Evolutionary conservation across 2,113 vertebrate species (phyloP), one percentile per base, ranked within the genome.

Genomic region (Leucoraja erinaceus): DNA sequence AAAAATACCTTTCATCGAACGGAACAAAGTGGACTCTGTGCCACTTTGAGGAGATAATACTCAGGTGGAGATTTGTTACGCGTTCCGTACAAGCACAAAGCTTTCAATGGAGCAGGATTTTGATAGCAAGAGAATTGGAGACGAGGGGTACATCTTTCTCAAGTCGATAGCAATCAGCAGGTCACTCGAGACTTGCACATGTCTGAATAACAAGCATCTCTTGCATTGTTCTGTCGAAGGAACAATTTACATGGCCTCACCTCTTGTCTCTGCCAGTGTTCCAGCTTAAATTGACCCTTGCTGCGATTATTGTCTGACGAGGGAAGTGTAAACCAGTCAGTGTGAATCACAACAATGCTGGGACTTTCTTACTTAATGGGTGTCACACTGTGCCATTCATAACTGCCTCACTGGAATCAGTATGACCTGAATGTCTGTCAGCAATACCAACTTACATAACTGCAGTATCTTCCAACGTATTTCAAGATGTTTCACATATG

Each of bases 11-110:
- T 84, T 59, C 83, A 88, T 66, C 83, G 7, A 63, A 63, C 31
- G 59, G 83, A 84, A 88, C 83, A 88, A 88, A 63, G 83, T 61
- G 28, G 59, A 31, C 83, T 18, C 63, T 88, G 83, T 88, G 83
- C n/a, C 14, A 14, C 31, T n/a, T 63, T 88, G 59, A 14, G 14
- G 59, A 63, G 83, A 66, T 63, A 59, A 66, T 31, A 63, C 59
- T 88, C 59, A 31, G 56, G 28, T 63, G 83, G 83, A 31, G 28
- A 28, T 88, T 88, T 31, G 83, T 86, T 86, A 63, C 59, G 25
- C 6, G 25, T 63, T 61, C 28, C 6, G 63, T 86, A 28, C 83
- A 86, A 86, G 59, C n/a, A 63, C n/a, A 63, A 5, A 63, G n/a
- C 59, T 88, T 63, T 63, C 83, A 63, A 16, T 31, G 28, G n/a